Base-by-base conservation (phyloP, 1,140 invertebrate genomes). In the Onthophagus taurus region DNA sequence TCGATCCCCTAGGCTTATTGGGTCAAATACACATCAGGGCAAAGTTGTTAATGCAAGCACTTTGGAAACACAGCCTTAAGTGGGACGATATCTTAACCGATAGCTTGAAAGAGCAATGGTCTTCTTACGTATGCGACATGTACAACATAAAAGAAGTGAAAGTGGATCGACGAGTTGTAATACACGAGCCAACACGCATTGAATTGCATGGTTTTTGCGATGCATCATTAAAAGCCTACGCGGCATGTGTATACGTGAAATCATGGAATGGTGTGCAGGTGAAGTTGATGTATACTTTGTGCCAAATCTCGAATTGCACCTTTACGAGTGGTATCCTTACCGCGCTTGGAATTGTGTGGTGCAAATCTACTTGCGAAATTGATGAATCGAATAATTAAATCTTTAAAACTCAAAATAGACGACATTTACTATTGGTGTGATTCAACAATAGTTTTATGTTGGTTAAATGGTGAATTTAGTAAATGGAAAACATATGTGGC, bases 391-490 rank as follows among this genome's bases (percentile, higher is more conserved):
- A 37, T 61, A 6, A 18, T 39, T 29, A 19, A 46, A 3, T 13
- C 52, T 4, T 43, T 66, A 19, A 33, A 49, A 20, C 23, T 36
- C 12, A 35, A 59, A 19, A 34, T 65, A 17, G 29, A 34, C 5
- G 31, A 52, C 4, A 46, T 53, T 3, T 55, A 43, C 18, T 64
- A 59, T 47, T 68, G 67, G 66, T 59, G 54, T 1, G 61, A 70
- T 44, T 68, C 65, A 1, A 66, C 55, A 2, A 58, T 68, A 3
- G 62, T 66, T 1, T 42, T 68, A 18, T 49, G 51, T 5, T 70
- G 66, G 68, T 49, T 69, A 13, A 54, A 51, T n/a, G 52, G 45
- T 20, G 42, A 36, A 19, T 18, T 14, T 6, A 36, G 17, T 20
- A 13, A 17, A 3, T 19, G 19, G 12, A 19, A 36, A 38, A 55